A percentile compares a stretch with the other conserved stretches of the same genome.
phyloP scores from a whole-genome alignment of 1,140 invertebrate species.

The Galleria mellonella region DNA sequence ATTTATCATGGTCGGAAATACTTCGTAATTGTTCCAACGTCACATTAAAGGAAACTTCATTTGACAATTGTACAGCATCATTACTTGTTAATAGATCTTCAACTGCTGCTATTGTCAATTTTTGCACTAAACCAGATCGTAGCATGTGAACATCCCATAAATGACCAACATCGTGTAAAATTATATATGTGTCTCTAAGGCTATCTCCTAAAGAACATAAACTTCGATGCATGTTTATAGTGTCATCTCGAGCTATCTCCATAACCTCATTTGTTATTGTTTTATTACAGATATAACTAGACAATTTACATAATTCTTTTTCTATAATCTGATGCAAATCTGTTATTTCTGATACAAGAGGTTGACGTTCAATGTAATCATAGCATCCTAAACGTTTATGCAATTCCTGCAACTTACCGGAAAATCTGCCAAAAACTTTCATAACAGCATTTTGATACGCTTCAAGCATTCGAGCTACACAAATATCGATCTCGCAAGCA shows the following conservation, averaged over 20 bases:
- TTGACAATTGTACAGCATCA: slow-evolving; percentile 40
- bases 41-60: slow-evolving; percentile 44
- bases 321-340: slow-evolving; percentile 31
- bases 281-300: slow-evolving; percentile 6
- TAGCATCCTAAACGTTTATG: slow-evolving; percentile 22
- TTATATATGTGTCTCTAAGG: slow-evolving; percentile 33
- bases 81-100: slow-evolving; percentile 45
- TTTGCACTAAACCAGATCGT: slow-evolving; percentile 38
- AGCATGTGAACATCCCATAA: slow-evolving; percentile 46
- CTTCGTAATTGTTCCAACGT: slow-evolving; percentile 38
- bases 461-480: slow-evolving; percentile 26
- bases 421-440: slow-evolving; percentile 27
- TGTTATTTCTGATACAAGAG: slow-evolving; percentile 3
- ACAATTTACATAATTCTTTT: slow-evolving; percentile 9
- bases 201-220: slow-evolving; percentile 31
- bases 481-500: slow-evolving; percentile 25
- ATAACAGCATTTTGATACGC: slow-evolving; percentile 29
- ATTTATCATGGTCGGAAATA: slow-evolving; percentile 38
- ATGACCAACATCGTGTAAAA: slow-evolving; percentile 40
- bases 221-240: slow-evolving; percentile 34
- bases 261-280: slow-evolving; percentile 4
- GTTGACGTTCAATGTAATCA: slow-evolving; percentile 9
- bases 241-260: slow-evolving; percentile 19
- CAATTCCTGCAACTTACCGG: slow-evolving; percentile 28
- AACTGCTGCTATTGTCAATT: slow-evolving; percentile 40